Evolutionary conservation across 2,797 vertebrate genomes (phyloP).

Genomic region (Sparidentex hasta): DNA sequence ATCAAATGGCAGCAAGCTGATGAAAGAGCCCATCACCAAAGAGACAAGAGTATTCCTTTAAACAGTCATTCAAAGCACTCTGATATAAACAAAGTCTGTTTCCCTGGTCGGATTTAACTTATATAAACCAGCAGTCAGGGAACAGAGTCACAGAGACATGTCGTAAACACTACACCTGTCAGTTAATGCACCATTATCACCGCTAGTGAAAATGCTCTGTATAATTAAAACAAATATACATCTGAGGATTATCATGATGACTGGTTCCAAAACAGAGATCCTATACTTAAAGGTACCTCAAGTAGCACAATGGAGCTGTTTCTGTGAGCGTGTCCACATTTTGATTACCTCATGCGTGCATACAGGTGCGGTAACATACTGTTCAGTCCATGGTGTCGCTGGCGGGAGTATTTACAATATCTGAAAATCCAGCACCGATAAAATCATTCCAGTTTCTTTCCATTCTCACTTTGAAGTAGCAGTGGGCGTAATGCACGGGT

Average conservation of each 20-base stretch:
- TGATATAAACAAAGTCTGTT: slow-evolving; percentile 29
- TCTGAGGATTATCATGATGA: neutral
- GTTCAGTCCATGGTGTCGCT: neutral
- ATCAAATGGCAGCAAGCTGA: slow-evolving; percentile 41
- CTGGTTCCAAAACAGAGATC: slow-evolving; percentile 13
- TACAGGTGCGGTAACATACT: neutral
- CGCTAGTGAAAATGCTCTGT: neutral
- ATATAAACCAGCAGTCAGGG: slow-evolving; percentile 10
- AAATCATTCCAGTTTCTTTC: too few species aligned
- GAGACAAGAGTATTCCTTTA: slow-evolving; percentile 21
- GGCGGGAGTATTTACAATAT: too few species aligned
- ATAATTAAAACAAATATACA: neutral
- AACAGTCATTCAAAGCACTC: slow-evolving; percentile 34
- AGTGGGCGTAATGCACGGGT: too few species aligned
- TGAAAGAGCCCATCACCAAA: slow-evolving; percentile 32
- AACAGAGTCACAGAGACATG: slow-evolving; percentile 5
- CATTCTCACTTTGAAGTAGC: too few species aligned
- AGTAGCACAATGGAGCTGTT: neutral
- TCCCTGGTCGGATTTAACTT: slow-evolving; percentile 13
- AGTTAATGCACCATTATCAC: neutral
- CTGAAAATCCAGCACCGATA: too few species aligned
- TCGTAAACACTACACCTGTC: slow-evolving; percentile 1
- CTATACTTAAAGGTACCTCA: neutral
- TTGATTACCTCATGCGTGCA: neutral
- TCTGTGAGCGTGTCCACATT: neutral